phyloP scores from a whole-genome alignment of 1,140 invertebrate species.

The Apis mellifera region DNA sequence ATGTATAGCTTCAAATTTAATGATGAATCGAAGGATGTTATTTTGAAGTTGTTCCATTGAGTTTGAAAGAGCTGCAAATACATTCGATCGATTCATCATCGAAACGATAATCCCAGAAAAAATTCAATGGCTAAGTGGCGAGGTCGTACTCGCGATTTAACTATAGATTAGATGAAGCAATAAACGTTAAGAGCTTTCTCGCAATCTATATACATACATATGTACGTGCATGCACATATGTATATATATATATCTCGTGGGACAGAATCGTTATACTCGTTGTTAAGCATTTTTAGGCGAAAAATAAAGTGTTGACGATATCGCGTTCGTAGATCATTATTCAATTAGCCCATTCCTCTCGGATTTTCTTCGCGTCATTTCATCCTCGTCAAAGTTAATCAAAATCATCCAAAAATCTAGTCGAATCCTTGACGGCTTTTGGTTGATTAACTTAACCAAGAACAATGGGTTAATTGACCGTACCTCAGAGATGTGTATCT shows the following conservation, averaged over 20 bases:
- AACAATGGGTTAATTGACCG: constrained; percentile 58
- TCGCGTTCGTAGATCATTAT: constrained; percentile 47
- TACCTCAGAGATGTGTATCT: constrained; percentile 45
- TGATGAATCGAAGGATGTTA: no score
- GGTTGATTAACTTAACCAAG: constrained; percentile 21
- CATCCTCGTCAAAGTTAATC: background rate
- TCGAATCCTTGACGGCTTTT: background rate
- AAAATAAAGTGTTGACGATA: constrained; percentile 48
- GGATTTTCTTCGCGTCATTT: background rate
- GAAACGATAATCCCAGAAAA: background rate
- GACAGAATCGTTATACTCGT: constrained; percentile 67
- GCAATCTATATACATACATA: constrained; percentile 27
- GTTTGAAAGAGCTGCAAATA: background rate
- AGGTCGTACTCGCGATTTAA: constrained; percentile 50
- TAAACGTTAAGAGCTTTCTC: constrained; percentile 77
- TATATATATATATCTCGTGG: constrained; percentile 50
- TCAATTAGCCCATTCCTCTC: constrained; percentile 52
- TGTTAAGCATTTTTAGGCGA: constrained; percentile 76
- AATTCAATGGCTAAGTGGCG: constrained; percentile 29
- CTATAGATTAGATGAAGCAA: constrained; percentile 74
- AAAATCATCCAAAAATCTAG: background rate
- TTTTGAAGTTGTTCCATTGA: background rate
- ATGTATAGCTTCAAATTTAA: no score
- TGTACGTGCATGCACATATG: background rate
- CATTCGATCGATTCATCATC: background rate